Percentiles rank a stretch among this genome's conserved stretches.
These are phyloP conservation scores for Subacronicta megacephala DNA, from an alignment of 2,888 invertebrate genomes.

Conservation along the genomic window DNA sequence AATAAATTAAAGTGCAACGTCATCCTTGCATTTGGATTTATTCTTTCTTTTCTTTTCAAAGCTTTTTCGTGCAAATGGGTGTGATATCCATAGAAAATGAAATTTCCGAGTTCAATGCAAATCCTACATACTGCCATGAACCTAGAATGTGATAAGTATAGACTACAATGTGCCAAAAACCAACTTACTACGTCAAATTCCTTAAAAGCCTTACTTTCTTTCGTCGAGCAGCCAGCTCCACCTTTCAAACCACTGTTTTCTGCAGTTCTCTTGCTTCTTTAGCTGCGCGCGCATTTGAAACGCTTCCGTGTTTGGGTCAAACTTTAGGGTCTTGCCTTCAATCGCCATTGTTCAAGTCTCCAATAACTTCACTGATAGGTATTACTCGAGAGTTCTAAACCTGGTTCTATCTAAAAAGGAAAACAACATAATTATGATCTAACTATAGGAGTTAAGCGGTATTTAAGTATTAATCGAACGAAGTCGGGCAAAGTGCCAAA, in stretches of 20 bases:
- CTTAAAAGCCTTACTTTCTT: constrained; percentile 65
- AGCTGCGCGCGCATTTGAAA: constrained; percentile 85
- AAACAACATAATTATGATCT: constrained; percentile 16
- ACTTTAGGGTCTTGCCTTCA: constrained; percentile 62
- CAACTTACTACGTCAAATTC: too few species aligned
- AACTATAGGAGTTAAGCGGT: constrained; percentile 5
- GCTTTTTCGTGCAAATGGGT: too few species aligned
- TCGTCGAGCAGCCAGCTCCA: constrained; percentile 86
- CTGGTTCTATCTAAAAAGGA: constrained; percentile 28
- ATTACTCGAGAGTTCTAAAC: constrained; percentile 3
- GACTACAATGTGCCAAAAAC: too few species aligned
- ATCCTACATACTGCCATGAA: too few species aligned
- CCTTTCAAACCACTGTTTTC: constrained; percentile 77
- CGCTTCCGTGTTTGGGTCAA: constrained; percentile 81
- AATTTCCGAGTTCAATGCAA: too few species aligned
- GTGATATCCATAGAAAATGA: too few species aligned
- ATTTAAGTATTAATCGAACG: constrained; percentile 28
- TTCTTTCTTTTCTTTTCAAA: too few species aligned
- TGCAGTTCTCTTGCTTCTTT: constrained; percentile 82
- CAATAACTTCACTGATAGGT: constrained; percentile 1
- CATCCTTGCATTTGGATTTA: too few species aligned
- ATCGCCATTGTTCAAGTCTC: constrained; percentile 63
- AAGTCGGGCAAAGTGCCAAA: constrained; percentile 39
- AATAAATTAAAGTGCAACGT: too few species aligned
- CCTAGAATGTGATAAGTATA: too few species aligned